Evolutionary conservation across 1,140 invertebrate genomes (phyloP), one percentile per base, ranked within the genome.

Genomic region (Harlomillsia oculata): DNA sequence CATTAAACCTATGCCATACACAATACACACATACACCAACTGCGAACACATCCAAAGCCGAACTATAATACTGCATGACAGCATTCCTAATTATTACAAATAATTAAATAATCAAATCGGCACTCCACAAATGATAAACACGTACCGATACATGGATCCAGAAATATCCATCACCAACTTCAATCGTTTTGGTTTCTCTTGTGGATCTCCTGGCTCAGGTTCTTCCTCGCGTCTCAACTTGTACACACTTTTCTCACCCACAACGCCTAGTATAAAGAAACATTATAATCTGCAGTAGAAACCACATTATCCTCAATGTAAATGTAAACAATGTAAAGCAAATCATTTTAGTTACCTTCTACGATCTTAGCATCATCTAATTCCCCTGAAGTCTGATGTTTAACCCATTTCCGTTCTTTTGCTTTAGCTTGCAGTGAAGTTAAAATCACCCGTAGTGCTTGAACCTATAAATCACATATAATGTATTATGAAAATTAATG

Each of bases 291-390:
- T n/a, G n/a, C n/a, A n/a, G n/a, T n/a, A n/a, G n/a, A n/a, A n/a
- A n/a, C n/a, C n/a, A n/a, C n/a, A n/a, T n/a, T n/a, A n/a, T n/a
- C n/a, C n/a, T n/a, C n/a, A n/a, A n/a, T n/a, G n/a, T n/a, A n/a
- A n/a, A n/a, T n/a, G n/a, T n/a, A n/a, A n/a, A n/a, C 28, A 36
- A 5, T 23, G 20, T 23, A 8, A 16, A 45, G n/a, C 14, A 23
- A 8, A 36, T 28, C 26, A 18, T 23, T 51, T 32, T 14, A 45
- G 18, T 45, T 73, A 76, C 82, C 91, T 78, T 98, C 95, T 67
- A 98, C 93, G 45, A 98, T 77, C 72, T 96, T 97, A 0, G 82
- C 82, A 68, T 98, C 95, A 69, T 98, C 95, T 25, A 97, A 72
- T 71, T 98, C 95, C 0, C 95, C 95, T 43, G 86, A 82, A 0